Evolutionary conservation across 2,888 invertebrate species (phyloP).

Genomic region (Anoplius nigerrimus): DNA sequence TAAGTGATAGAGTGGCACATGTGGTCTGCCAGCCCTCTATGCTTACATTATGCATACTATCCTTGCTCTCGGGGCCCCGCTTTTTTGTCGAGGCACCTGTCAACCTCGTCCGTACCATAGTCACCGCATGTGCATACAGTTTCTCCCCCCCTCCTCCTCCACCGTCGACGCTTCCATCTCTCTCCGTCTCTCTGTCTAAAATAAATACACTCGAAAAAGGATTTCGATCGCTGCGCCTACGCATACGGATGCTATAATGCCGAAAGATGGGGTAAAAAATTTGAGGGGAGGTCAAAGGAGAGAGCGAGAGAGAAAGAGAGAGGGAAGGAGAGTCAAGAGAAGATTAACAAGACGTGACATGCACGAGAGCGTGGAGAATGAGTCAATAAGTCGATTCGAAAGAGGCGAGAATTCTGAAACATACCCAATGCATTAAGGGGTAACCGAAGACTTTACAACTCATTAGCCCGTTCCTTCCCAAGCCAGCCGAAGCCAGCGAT

Average conservation of each 20-base stretch:
- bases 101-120: slow-evolving; percentile 68
- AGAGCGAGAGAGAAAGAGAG: no score
- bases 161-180: no score
- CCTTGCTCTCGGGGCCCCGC: slow-evolving; percentile 45
- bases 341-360: no score
- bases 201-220: slow-evolving; percentile 65
- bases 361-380: no score
- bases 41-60: slow-evolving; percentile 66
- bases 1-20: slow-evolving; percentile 72
- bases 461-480: neutral
- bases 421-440: no score
- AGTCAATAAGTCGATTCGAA: no score
- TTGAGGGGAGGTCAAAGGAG: no score
- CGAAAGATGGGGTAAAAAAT: slow-evolving; percentile 4
- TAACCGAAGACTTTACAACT: neutral
- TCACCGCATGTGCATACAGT: slow-evolving; percentile 62
- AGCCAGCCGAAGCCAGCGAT: no score
- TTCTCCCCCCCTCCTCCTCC: no score
- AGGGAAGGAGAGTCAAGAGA: no score
- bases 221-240: slow-evolving; percentile 63
- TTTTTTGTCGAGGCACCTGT: slow-evolving; percentile 73
- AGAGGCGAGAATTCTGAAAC: no score
- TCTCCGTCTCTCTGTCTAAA: slow-evolving; percentile 52
- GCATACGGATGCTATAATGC: slow-evolving; percentile 63
- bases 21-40: slow-evolving; percentile 72